Evolutionary conservation across 2,797 vertebrate genomes (phyloP), one percentile per base, ranked within the genome.

Genomic region (Siniperca scherzeri): DNA sequence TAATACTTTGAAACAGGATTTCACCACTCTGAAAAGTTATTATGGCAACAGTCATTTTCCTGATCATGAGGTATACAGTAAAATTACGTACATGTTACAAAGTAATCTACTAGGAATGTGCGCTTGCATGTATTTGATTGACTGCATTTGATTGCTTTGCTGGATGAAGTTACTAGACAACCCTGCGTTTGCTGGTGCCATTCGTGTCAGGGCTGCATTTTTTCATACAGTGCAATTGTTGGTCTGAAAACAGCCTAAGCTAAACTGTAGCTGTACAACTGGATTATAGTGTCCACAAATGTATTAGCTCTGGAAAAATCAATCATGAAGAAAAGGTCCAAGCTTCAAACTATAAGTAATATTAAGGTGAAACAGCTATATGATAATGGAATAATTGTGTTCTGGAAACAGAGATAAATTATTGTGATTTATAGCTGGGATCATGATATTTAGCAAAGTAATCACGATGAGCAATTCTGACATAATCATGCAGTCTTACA

Each of bases 381-480:
- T 36, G 68, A 30, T 55, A 61, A 64, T 59, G 40, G 25, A 61
- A 71, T 55, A 57, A 77, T 7, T 52, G 40, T 30, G 21, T 56
- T 73, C 36, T 69, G 13, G n/a, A 85, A 83, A 60, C 4, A 3
- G 65, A 70, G 55, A 81, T 65, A 40, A 87, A 74, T 83, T 42
- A 70, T 82, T 57, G 30, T 70, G 65, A 86, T 87, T 88, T 80
- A 79, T 75, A 40, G 57, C 44, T 16, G 4, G 19, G 56, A 80
- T 85, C 9, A 16, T 42, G 69, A 44, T 64, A 59, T 85, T 89
- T 69, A 73, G 55, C 56, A 33, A 38, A 74, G 64, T 77, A 82
- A 91, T 90, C 83, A 87, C 74, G 76, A 81, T 46, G 67, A 90
- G 76, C 74, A 60, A 79, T 74, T 77, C 67, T 76, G 72, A 76